Evolutionary conservation across 1,140 invertebrate genomes (phyloP), one percentile per base, ranked within the genome.

Genomic region (Trichomalopsis sarcophagae): DNA sequence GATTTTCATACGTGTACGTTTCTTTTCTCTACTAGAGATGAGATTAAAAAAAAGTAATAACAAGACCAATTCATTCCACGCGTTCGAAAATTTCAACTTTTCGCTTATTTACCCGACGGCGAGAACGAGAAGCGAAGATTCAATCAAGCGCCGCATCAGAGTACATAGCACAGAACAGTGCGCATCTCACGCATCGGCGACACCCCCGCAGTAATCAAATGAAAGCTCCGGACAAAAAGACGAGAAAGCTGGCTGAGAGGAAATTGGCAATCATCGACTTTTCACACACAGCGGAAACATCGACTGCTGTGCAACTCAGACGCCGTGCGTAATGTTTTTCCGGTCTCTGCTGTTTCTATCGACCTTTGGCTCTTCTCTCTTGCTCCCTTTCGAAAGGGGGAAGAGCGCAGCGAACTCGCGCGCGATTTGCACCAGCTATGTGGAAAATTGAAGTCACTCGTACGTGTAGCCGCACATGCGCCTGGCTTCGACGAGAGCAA

Each of bases 261-360:
- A 75, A 75, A 75, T 75, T 75, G 73, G 33, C 73, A 75, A 75
- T 75, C 33, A 44, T 75, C 21, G 73, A 75, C 73, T 75, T 40
- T 40, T 75, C 73, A 40, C 55, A 62, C 14, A 17, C 55, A n/a
- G 36, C 71, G 21, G 73, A n/a, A 71, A 71, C 23, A 33, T n/a
- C 73, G 27, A 10, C 73, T 40, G 36, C 27, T 27, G 33, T 5
- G 71, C 71, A 17, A 36, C 33, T 33, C 30, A 33, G 33, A 40
- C 73, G 33, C 40, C n/a, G 23, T 33, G 75, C 55, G 55, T 79
- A 79, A 79, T 79, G 77, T 66, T 79, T 66, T 79, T 79, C 77
- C 77, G 77, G 27, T 79, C 77, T 79, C 5, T 11, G 33, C 40
- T 47, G 75, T 77, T 77, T 77, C 75, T 21, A 77, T 50, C 44